These are phyloP conservation scores for Euthynnus affinis DNA, from an alignment of 2,797 vertebrate genomes.

Conservation along the genomic window DNA sequence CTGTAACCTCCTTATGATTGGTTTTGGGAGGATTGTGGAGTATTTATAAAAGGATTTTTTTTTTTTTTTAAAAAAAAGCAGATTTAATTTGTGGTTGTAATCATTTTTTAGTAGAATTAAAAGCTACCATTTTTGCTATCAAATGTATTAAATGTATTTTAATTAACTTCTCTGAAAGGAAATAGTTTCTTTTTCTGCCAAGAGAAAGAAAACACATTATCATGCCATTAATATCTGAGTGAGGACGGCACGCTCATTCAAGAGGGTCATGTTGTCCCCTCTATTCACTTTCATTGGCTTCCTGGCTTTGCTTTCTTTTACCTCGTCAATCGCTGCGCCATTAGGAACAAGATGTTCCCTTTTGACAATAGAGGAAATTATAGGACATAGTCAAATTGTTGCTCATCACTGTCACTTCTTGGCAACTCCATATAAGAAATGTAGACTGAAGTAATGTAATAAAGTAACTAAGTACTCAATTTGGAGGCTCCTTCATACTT, in stretches of 20 bases:
- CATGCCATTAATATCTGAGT: neutral
- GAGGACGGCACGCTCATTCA: neutral
- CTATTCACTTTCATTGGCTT: neutral
- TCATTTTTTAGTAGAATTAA: neutral
- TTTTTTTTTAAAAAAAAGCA: neutral
- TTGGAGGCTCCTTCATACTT: fast-evolving
- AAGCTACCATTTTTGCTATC: neutral
- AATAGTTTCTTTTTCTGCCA: neutral
- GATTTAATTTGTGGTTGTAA: neutral
- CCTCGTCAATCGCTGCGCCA: constrained; percentile 11
- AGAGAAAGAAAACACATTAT: neutral
- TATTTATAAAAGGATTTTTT: too few species aligned
- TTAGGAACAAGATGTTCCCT: constrained; percentile 17
- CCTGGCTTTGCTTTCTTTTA: neutral
- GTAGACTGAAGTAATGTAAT: neutral
- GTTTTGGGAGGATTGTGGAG: neutral
- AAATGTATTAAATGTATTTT: neutral
- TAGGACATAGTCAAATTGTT: neutral
- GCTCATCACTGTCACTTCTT: constrained; percentile 11
- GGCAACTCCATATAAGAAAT: neutral
- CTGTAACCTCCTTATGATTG: too few species aligned
- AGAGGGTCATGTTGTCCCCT: constrained; percentile 11
- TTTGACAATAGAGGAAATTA: constrained; percentile 7
- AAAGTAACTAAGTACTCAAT: neutral
- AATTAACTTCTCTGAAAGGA: neutral